Conservation (phyloP, 1,140 invertebrate species). For the Calephelis nemesis region DNA sequence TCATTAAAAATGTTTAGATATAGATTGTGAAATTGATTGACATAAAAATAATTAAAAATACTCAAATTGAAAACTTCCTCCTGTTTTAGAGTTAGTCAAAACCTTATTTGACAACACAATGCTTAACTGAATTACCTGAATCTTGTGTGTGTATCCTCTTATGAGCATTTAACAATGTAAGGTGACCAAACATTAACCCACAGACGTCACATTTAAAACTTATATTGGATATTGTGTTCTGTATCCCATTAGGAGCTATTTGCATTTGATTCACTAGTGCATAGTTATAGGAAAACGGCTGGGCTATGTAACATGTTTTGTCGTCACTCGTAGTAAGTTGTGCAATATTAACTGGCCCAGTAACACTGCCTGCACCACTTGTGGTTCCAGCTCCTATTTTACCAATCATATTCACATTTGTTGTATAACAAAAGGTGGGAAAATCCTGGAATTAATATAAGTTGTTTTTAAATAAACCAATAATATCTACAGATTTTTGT, state of each 20-base stretch:
- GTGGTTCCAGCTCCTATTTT: conserved; percentile 78
- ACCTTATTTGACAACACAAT: too few species aligned
- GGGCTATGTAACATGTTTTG: conserved; percentile 85
- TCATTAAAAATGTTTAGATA: too few species aligned
- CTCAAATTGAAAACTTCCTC: too few species aligned
- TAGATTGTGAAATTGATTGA: too few species aligned
- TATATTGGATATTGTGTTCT: conserved; percentile 87
- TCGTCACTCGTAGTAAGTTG: conserved; percentile 82
- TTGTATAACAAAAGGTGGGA: conserved; percentile 84
- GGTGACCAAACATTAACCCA: conserved; percentile 89
- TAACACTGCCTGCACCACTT: conserved; percentile 65
- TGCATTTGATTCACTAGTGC: conserved; percentile 83
- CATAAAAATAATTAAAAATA: too few species aligned
- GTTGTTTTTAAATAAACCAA: not conserved
- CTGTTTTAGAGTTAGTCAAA: too few species aligned
- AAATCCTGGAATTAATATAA: conserved; percentile 73
- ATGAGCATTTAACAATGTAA: conserved; percentile 88
- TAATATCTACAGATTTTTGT: too few species aligned
- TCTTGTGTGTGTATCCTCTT: conserved; percentile 87
- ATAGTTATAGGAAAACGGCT: conserved; percentile 86
- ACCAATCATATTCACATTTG: conserved; percentile 84
- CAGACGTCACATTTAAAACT: conserved; percentile 93
- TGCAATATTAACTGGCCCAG: conserved; percentile 82
- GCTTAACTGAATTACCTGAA: conserved; percentile 49
- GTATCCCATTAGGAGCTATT: conserved; percentile 79